phyloP scores from a whole-genome alignment of 2,888 invertebrate genomes.

The Cryptops parisi region DNA sequence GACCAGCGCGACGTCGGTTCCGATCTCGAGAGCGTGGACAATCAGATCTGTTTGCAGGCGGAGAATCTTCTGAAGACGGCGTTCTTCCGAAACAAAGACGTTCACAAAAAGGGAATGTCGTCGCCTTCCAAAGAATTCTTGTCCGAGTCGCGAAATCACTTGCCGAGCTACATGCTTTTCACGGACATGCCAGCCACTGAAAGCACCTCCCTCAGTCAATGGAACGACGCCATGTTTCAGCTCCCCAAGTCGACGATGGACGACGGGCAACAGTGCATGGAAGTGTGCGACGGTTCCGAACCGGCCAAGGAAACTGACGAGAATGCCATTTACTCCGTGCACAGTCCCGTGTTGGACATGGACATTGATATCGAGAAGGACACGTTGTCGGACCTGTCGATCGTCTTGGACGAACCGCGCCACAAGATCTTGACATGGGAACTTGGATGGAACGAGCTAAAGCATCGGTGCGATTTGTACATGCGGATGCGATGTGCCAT shows the following conservation, averaged over 20 bases:
- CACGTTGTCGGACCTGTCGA: slow-evolving; percentile 46
- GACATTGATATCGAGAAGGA: slow-evolving; percentile 17
- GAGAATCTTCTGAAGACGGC: background rate
- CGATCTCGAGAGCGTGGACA: background rate
- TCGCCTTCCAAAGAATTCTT: no score
- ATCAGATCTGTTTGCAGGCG: background rate
- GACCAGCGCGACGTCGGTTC: background rate
- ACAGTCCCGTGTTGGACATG: background rate
- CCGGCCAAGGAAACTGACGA: no score
- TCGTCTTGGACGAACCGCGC: slow-evolving; percentile 52
- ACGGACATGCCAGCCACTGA: background rate
- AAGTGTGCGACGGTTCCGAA: background rate
- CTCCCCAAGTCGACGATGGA: background rate
- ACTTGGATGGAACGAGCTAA: slow-evolving; percentile 43
- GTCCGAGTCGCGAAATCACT: no score
- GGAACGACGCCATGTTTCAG: background rate
- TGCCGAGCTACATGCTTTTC: background rate
- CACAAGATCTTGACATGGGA: slow-evolving; percentile 58
- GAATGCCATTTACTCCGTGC: background rate
- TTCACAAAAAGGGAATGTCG: no score
- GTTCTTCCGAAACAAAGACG: no score
- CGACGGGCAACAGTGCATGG: background rate
- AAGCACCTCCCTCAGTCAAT: background rate
- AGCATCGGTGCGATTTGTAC: slow-evolving; percentile 35
- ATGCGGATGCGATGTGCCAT: background rate